Conservation (phyloP, 1,140 invertebrate genomes). For the Teleogryllus occipitalis region DNA sequence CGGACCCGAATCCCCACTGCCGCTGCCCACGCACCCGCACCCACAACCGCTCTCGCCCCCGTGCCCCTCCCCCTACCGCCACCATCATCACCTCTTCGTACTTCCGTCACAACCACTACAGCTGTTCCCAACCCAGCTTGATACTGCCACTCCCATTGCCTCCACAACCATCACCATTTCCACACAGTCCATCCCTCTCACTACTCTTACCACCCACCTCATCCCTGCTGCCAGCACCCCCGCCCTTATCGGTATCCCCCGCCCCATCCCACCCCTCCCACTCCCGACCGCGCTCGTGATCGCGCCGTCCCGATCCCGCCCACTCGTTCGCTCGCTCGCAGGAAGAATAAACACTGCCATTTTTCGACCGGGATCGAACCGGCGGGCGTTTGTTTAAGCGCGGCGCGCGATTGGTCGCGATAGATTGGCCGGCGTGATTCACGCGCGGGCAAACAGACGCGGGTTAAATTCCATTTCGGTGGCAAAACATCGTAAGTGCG, state of each 20-base stretch:
- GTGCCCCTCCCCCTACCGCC: no score
- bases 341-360: not conserved
- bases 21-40: no score
- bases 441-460: not conserved
- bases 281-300: no score
- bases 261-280: no score
- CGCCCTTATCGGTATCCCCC: no score
- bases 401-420: not conserved
- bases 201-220: no score
- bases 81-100: not conserved
- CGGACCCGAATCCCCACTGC: no score
- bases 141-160: not conserved
- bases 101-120: not conserved
- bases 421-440: not conserved
- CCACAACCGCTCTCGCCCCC: no score
- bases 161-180: not conserved
- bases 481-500: not conserved
- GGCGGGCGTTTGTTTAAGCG: not conserved
- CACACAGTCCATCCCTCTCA: no score
- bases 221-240: no score
- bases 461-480: not conserved
- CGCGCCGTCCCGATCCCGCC: no score
- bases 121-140: not conserved
- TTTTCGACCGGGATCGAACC: not conserved
- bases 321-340: no score